Evolutionary conservation across 2,113 vertebrate genomes (phyloP).

Genomic region (Acrocephalus kingi): DNA sequence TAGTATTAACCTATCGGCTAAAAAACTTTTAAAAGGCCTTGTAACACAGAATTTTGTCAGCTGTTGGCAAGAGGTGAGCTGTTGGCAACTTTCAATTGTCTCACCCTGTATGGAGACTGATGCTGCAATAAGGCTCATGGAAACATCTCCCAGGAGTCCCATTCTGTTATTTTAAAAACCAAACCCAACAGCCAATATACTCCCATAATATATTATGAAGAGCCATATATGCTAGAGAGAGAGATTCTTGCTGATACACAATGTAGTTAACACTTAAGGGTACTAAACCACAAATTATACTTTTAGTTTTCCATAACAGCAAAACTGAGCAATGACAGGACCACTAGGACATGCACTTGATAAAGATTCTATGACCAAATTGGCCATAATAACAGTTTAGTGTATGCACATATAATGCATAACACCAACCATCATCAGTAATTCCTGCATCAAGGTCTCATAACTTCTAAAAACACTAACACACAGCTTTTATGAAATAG

Average conservation of each 20-base stretch:
- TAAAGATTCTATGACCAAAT: background rate
- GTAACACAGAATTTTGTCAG: background rate
- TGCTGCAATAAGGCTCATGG: background rate
- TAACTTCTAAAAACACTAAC: background rate
- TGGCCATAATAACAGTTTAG: background rate
- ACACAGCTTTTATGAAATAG: background rate
- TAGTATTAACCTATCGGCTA: background rate
- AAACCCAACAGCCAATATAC: background rate
- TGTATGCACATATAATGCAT: background rate
- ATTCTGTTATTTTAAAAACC: background rate
- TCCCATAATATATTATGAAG: background rate
- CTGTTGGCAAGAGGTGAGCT: background rate
- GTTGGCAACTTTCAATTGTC: background rate
- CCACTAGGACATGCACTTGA: background rate
- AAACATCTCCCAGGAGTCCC: background rate
- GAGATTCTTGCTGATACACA: background rate
- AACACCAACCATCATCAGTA: background rate
- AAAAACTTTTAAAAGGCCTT: background rate
- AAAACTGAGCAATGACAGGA: background rate
- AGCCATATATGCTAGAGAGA: background rate
- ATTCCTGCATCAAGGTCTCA: background rate
- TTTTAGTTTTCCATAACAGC: background rate
- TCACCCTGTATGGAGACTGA: background rate
- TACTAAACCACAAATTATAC: background rate
- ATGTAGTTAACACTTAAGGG: background rate